Evolutionary conservation across 2,797 vertebrate genomes (phyloP).

Genomic region (Danio aesculapii): DNA sequence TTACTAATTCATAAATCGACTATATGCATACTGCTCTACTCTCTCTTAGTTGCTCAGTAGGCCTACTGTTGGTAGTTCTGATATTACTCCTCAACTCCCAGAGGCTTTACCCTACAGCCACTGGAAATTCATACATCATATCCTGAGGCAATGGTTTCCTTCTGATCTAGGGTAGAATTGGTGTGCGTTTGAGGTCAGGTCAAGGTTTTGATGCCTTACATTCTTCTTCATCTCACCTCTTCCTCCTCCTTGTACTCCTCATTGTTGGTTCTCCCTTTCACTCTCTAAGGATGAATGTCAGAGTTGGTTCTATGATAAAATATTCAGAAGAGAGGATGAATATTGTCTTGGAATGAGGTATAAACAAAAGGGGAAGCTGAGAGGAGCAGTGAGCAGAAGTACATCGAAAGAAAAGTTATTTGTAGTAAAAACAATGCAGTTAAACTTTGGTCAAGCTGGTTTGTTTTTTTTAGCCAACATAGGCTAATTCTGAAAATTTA

Average conservation of each 20-base stretch:
- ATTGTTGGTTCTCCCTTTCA: constrained; percentile 34
- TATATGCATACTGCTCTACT: too few relatives aligned
- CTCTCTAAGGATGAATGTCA: constrained; percentile 44
- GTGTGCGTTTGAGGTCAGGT: constrained; percentile 6
- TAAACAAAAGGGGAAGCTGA: neutral
- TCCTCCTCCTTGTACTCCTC: neutral
- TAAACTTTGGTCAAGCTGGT: neutral
- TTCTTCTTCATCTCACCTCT: neutral
- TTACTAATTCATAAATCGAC: constrained; percentile 2
- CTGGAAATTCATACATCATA: constrained; percentile 14
- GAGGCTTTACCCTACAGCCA: neutral
- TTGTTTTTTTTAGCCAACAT: too few relatives aligned
- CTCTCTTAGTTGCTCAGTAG: neutral
- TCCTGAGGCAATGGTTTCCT: constrained; percentile 6
- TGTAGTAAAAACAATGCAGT: neutral
- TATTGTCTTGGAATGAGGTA: neutral
- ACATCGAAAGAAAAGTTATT: neutral
- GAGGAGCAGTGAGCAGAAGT: neutral
- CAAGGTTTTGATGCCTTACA: constrained; percentile 16
- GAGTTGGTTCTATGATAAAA: constrained; percentile 9
- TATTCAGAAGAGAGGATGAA: constrained; percentile 16
- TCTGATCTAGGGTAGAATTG: constrained; percentile 3
- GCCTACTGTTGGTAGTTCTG: neutral
- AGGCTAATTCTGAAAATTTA: too few relatives aligned
- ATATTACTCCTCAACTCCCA: constrained; percentile 9